A percentile compares a stretch with the other conserved stretches of the same genome.
Conservation (phyloP, 2,797 vertebrate species). For the Phoebastria nigripes region DNA sequence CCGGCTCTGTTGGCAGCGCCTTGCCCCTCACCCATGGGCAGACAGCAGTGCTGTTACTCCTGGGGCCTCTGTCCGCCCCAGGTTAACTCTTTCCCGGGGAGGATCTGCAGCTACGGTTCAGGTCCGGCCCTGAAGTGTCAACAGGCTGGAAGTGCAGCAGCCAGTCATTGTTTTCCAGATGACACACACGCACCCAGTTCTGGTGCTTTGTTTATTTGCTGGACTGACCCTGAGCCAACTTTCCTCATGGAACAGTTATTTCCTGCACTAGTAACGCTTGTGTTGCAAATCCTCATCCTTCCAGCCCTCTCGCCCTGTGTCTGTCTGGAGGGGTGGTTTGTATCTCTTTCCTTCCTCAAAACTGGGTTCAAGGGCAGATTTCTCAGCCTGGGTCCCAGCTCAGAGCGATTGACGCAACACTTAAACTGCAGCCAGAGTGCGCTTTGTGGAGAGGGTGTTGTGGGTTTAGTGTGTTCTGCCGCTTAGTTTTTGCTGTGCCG, state of each 20-base stretch:
- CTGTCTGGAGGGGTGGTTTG: neutral
- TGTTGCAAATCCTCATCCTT: neutral
- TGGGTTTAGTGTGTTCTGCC: neutral
- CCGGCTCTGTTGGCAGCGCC: neutral
- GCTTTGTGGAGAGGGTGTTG: neutral
- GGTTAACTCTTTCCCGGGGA: neutral
- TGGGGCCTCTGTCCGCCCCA: neutral
- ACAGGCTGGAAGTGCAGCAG: neutral
- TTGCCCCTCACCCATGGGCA: neutral
- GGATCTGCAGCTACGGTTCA: neutral
- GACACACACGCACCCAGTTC: neutral
- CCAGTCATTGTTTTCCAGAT: neutral
- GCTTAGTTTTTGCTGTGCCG: neutral
- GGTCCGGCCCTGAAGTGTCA: neutral
- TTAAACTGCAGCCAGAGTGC: neutral
- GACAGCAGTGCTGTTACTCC: neutral
- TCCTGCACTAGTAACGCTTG: neutral
- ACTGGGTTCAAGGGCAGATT: neutral
- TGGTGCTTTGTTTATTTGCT: neutral
- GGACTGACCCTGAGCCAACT: neutral
- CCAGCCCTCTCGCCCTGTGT: neutral
- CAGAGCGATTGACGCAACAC: fast-evolving
- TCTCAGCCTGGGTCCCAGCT: neutral
- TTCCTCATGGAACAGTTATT: constrained; percentile 14
- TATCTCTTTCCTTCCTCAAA: neutral